Conservation (phyloP, 2,797 vertebrate species). For the Acrossocheilus wenchowensis region DNA sequence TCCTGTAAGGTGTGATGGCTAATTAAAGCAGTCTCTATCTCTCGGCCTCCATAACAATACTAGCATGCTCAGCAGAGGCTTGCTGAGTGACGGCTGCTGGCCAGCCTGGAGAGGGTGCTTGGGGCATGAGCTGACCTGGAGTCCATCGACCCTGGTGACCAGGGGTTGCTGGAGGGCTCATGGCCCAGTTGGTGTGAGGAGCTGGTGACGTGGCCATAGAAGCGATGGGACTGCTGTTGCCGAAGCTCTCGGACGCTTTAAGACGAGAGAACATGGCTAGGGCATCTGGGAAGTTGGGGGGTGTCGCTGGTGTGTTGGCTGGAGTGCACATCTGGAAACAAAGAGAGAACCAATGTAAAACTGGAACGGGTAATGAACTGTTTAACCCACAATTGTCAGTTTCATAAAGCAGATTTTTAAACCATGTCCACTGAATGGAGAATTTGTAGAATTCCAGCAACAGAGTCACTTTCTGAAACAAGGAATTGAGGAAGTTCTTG, state of each 20-base stretch:
- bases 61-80: constrained; percentile 77
- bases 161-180: constrained; percentile 68
- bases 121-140: constrained; percentile 68
- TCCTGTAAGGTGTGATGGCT: constrained; percentile 52
- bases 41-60: constrained; percentile 82
- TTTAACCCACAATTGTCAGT: not conserved
- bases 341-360: not conserved
- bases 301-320: constrained; percentile 86
- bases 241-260: constrained; percentile 84
- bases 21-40: constrained; percentile 75
- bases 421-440: not conserved
- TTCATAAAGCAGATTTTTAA: not conserved
- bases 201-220: constrained; percentile 79
- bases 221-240: constrained; percentile 75
- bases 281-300: constrained; percentile 86
- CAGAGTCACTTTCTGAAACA: not conserved
- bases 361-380: not conserved
- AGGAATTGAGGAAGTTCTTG: not conserved
- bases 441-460: not conserved
- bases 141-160: constrained; percentile 77
- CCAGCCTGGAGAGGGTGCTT: constrained; percentile 69
- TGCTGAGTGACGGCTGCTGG: constrained; percentile 77
- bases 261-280: constrained; percentile 88
- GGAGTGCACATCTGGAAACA: constrained; percentile 85
- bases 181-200: constrained; percentile 65